Conservation (phyloP, 2,888 invertebrate species). For the Lydus trimaculatus region DNA sequence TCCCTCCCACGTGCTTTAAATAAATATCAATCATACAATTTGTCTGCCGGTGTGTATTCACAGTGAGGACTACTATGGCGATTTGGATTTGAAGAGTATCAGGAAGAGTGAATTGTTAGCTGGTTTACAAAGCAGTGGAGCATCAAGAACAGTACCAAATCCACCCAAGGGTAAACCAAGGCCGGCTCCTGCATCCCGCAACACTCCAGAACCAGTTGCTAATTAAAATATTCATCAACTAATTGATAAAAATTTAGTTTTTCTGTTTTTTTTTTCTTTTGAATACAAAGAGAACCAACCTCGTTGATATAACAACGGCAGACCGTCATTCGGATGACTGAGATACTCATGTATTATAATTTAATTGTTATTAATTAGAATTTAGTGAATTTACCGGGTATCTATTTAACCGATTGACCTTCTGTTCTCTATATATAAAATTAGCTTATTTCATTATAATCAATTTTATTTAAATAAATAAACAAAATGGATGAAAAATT, state of each 20-base stretch:
- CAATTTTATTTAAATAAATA: too few relatives aligned
- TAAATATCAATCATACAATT: too few relatives aligned
- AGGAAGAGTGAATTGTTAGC: conserved; percentile 91
- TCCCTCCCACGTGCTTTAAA: background rate
- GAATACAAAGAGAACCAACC: conserved; percentile 23
- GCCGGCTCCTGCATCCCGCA: conserved; percentile 57
- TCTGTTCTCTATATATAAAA: conserved; percentile 41
- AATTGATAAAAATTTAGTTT: too few relatives aligned
- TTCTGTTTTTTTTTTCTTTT: too few relatives aligned
- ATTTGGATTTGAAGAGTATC: conserved; percentile 93
- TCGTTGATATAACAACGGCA: conserved; percentile 19
- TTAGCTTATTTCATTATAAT: conserved; percentile 27
- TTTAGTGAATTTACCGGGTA: conserved; percentile 41
- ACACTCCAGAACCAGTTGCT: conserved; percentile 53
- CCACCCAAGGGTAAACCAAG: conserved; percentile 59
- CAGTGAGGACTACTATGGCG: conserved; percentile 97
- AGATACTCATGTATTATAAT: conserved; percentile 39
- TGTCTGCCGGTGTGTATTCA: conserved; percentile 58
- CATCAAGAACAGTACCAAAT: conserved; percentile 55
- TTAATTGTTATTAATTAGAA: conserved; percentile 38
- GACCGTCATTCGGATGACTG: conserved; percentile 42
- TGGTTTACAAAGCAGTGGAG: conserved; percentile 72
- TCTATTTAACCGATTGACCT: conserved; percentile 44
- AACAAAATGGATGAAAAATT: too few relatives aligned
- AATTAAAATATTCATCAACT: too few relatives aligned